A percentile compares a stretch with the other conserved stretches of the same genome.
Conservation (phyloP, 2,888 invertebrate species). For the Adela reaumurella region DNA sequence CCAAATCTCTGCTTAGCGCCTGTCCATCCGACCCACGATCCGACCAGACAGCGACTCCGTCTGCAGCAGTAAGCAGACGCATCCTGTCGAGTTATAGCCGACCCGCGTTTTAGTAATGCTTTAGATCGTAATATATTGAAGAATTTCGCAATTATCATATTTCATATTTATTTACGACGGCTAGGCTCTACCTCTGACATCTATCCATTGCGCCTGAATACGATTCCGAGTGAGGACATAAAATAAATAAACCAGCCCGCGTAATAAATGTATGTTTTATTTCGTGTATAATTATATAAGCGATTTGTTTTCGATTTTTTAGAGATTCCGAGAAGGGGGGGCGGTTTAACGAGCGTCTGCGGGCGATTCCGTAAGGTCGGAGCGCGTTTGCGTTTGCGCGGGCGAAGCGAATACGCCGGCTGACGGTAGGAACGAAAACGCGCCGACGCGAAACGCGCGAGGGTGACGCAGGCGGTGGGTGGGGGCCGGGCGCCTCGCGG, state of each 20-base stretch:
- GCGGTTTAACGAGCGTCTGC: slow-evolving; percentile 25
- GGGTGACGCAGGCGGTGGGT: background rate
- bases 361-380: slow-evolving; percentile 10
- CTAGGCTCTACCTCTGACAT: slow-evolving; percentile 44
- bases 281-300: slow-evolving; percentile 41
- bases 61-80: background rate
- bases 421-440: background rate
- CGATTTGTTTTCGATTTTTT: slow-evolving; percentile 29
- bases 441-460: too few relatives aligned
- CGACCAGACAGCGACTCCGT: too few relatives aligned
- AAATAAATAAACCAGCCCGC: slow-evolving; percentile 36
- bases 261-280: slow-evolving; percentile 45
- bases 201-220: slow-evolving; percentile 25
- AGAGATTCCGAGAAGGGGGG: slow-evolving; percentile 7
- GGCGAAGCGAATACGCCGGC: slow-evolving; percentile 1
- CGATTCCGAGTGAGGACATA: slow-evolving; percentile 37
- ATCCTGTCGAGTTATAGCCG: slow-evolving; percentile 35
- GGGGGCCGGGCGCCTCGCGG: background rate
- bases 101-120: slow-evolving; percentile 52
- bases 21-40: too few relatives aligned
- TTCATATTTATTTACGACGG: slow-evolving; percentile 54
- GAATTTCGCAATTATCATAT: slow-evolving; percentile 57
- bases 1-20: too few relatives aligned
- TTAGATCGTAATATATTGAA: slow-evolving; percentile 54
- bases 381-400: background rate